Conservation (phyloP, 2,888 invertebrate species). For the Phrixothrix hirtus region DNA sequence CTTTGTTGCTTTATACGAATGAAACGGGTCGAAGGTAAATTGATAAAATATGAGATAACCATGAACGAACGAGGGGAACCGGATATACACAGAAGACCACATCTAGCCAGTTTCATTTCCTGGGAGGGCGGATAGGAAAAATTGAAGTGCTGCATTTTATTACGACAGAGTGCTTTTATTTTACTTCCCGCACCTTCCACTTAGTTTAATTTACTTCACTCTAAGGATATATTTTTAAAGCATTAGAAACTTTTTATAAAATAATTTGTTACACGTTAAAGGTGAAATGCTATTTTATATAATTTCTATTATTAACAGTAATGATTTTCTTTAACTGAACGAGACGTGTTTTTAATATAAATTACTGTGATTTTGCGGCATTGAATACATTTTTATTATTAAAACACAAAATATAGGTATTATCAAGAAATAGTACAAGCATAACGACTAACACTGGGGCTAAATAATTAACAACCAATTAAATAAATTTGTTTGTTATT, state of each 20-base stretch:
- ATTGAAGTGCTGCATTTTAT: slow-evolving; percentile 27
- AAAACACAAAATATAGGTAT: no score
- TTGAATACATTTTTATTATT: no score
- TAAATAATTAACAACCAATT: no score
- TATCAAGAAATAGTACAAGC: no score
- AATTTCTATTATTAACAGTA: no score
- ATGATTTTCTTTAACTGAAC: no score
- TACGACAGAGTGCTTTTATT: slow-evolving; percentile 22
- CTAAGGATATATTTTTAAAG: slow-evolving; percentile 5
- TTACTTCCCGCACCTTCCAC: slow-evolving; percentile 19
- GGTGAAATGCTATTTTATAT: no score
- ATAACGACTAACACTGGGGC: no score
- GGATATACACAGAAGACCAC: slow-evolving; percentile 20
- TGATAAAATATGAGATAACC: slow-evolving; percentile 20
- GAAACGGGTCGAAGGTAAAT: slow-evolving; percentile 16
- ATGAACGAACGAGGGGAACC: slow-evolving; percentile 8
- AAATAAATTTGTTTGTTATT: no score
- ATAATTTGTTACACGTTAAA: background rate
- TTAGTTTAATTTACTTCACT: slow-evolving; percentile 18
- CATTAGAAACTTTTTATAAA: slow-evolving; percentile 4
- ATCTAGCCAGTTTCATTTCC: slow-evolving; percentile 22
- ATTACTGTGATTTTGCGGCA: no score
- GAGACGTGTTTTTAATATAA: no score
- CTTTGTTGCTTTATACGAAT: slow-evolving; percentile 5
- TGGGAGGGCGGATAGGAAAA: slow-evolving; percentile 14